Evolutionary conservation across 2,888 invertebrate genomes (phyloP).

Genomic region (Diloba caeruleocephala): DNA sequence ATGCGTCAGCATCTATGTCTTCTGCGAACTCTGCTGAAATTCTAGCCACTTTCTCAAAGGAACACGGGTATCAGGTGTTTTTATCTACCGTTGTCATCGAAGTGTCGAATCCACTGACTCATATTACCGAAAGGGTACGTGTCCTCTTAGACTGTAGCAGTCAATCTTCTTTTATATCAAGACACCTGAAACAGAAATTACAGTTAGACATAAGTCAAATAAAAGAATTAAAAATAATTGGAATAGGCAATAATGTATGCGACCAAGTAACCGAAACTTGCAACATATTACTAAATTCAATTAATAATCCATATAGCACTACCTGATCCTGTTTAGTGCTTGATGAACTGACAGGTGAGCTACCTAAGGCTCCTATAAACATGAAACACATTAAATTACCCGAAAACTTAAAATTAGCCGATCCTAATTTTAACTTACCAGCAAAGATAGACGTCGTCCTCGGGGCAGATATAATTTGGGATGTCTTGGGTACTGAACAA

Average conservation of each 20-base stretch:
- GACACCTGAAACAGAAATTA: conserved; percentile 2
- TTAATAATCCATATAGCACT: not conserved
- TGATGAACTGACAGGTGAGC: too few species aligned
- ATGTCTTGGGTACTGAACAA: not conserved
- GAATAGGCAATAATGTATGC: conserved; percentile 4
- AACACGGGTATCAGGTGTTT: not conserved
- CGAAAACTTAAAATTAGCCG: too few species aligned
- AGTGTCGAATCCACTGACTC: conserved; percentile 2
- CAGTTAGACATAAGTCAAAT: not conserved
- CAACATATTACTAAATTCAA: not conserved
- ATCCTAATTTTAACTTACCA: too few species aligned
- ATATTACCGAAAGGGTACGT: not conserved
- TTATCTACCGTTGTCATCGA: conserved; percentile 2
- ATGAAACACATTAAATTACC: too few species aligned
- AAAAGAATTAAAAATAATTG: not conserved
- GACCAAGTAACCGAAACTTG: not conserved
- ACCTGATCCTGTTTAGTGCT: conserved; percentile 2
- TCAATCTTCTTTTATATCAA: not conserved
- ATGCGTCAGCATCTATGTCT: too few species aligned
- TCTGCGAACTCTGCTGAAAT: not conserved
- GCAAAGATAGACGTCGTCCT: not conserved
- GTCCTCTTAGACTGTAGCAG: not conserved
- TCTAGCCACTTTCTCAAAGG: not conserved
- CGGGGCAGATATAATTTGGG: conserved; percentile 7
- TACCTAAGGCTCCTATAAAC: too few species aligned